Evolutionary conservation across 2,113 vertebrate species (phyloP).

Genomic region (Gymnarchus niloticus): DNA sequence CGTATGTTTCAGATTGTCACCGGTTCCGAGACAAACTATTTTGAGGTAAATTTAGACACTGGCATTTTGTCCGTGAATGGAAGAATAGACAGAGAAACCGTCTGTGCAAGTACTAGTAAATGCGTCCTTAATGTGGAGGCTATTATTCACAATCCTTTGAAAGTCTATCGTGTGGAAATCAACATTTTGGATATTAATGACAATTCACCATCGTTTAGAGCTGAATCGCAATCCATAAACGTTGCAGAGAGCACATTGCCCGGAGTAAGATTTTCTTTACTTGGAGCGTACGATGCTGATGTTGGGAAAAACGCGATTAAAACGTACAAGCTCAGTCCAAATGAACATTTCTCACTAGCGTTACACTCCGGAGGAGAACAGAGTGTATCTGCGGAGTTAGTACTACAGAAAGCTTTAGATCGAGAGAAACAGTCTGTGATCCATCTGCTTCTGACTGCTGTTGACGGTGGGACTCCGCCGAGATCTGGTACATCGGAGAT

Average conservation of each 20-base stretch:
- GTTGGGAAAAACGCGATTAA: constrained; percentile 59
- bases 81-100: constrained; percentile 58
- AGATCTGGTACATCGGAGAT: constrained; percentile 56
- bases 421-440: constrained; percentile 54
- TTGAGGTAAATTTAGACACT: constrained; percentile 58
- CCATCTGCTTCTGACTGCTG: constrained; percentile 47
- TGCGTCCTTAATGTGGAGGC: constrained; percentile 58
- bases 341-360: constrained; percentile 53
- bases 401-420: constrained; percentile 66
- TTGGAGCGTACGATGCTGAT: constrained; percentile 62
- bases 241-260: constrained; percentile 58
- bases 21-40: constrained; percentile 47
- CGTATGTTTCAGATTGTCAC: constrained; percentile 53
- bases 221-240: constrained; percentile 51
- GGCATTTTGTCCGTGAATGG: constrained; percentile 56
- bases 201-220: constrained; percentile 64
- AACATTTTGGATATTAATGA: constrained; percentile 74
- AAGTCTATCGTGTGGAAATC: constrained; percentile 64
- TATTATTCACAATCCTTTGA: constrained; percentile 58
- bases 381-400: constrained; percentile 58
- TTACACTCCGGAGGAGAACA: constrained; percentile 58
- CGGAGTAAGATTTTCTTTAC: constrained; percentile 58
- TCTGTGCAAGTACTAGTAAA: constrained; percentile 46
- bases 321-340: constrained; percentile 61
- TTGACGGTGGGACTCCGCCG: constrained; percentile 56